These are phyloP conservation scores for Euproctis similis DNA, from an alignment of 2,888 invertebrate genomes.

Conservation along the genomic window DNA sequence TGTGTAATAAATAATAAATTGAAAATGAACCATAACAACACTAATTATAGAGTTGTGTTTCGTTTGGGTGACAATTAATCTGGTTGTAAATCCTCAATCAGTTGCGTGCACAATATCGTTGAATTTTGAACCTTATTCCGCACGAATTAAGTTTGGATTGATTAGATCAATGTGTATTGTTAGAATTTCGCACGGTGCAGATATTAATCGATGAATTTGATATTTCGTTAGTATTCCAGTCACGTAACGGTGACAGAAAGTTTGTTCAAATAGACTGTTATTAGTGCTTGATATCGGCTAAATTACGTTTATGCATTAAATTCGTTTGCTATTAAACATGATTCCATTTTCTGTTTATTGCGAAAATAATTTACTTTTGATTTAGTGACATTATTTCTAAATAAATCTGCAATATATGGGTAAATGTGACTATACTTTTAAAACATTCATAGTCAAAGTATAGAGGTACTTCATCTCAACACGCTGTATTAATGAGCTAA, in stretches of 20 bases:
- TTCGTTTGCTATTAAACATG: too few relatives aligned
- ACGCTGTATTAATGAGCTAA: too few relatives aligned
- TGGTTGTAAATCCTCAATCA: conserved; percentile 2
- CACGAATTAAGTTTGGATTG: background rate
- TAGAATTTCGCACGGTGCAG: background rate
- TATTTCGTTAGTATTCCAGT: conserved; percentile 15
- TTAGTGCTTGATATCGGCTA: conserved; percentile 8
- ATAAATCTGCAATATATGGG: too few relatives aligned
- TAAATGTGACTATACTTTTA: too few relatives aligned
- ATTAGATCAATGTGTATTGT: background rate
- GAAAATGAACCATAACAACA: background rate
- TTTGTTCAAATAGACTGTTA: conserved; percentile 15
- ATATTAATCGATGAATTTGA: conserved; percentile 9
- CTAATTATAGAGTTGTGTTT: conserved; percentile 1
- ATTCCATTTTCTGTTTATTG: too few relatives aligned
- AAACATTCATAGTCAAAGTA: too few relatives aligned
- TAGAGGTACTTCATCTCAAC: too few relatives aligned
- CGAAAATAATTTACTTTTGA: too few relatives aligned
- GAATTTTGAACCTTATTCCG: conserved; percentile 4
- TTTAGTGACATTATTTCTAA: too few relatives aligned
- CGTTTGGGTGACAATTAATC: background rate
- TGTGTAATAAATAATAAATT: background rate
- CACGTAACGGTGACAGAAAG: conserved; percentile 19
- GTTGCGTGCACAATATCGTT: background rate
- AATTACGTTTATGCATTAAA: conserved; percentile 7